These are phyloP conservation scores for Acanthopleura granulata DNA, from an alignment of 2,888 invertebrate genomes.

Conservation along the genomic window DNA sequence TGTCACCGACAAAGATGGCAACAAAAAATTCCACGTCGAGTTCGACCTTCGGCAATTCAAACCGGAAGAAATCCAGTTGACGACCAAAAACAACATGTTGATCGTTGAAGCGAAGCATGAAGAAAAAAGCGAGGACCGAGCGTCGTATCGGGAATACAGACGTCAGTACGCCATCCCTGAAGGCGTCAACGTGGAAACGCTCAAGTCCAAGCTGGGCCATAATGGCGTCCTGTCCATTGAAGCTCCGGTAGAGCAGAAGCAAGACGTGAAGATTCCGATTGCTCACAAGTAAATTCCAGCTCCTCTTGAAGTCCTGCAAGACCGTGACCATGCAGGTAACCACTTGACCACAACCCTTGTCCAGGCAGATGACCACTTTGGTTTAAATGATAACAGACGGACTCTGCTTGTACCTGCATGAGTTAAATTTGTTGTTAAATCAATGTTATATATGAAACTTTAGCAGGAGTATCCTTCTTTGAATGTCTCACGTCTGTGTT, in stretches of 20 bases:
- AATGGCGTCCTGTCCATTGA: conserved; percentile 97
- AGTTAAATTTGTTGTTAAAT: too few species aligned
- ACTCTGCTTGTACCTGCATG: too few species aligned
- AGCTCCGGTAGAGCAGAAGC: conserved; percentile 83
- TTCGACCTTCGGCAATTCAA: not conserved
- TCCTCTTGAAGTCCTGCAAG: too few species aligned
- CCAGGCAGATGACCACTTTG: too few species aligned
- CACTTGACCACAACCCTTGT: too few species aligned
- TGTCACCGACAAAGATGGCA: not conserved
- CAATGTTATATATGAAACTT: too few species aligned
- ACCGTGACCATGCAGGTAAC: too few species aligned
- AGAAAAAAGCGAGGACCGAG: conserved; percentile 96
- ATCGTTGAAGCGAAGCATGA: conserved; percentile 96
- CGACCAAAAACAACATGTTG: conserved; percentile 97
- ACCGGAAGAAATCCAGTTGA: conserved; percentile 95
- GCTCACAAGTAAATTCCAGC: conserved; percentile 47
- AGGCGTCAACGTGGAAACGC: conserved; percentile 95
- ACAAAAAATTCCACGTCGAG: not conserved
- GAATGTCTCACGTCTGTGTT: too few species aligned
- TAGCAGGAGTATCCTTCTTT: too few species aligned
- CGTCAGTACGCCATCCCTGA: conserved; percentile 96
- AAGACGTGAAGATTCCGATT: conserved; percentile 86
- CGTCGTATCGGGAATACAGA: conserved; percentile 98
- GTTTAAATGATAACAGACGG: too few species aligned
- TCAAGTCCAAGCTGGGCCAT: conserved; percentile 95